phyloP scores from a whole-genome alignment of 2,797 vertebrate species.

The Sebastes diploproa region DNA sequence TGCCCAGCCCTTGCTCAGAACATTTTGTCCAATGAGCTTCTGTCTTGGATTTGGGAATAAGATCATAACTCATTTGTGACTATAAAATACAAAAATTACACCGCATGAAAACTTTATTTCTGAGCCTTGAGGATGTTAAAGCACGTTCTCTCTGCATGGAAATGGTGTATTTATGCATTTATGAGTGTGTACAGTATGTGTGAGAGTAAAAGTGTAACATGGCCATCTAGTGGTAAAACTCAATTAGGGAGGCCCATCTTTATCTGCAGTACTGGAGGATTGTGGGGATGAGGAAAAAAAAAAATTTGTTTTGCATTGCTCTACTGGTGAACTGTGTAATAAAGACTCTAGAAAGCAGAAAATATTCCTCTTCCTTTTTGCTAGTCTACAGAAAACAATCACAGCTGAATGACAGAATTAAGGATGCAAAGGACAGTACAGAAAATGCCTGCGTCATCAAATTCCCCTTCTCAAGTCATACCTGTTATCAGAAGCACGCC shows the following conservation, averaged over 20 bases:
- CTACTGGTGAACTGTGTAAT: neutral
- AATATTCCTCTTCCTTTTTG: too few species aligned
- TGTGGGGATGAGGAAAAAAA: neutral
- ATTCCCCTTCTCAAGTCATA: slow-evolving; percentile 10
- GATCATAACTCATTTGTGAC: slow-evolving; percentile 34
- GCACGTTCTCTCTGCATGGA: slow-evolving; percentile 11
- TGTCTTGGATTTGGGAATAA: slow-evolving; percentile 14
- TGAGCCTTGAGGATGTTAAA: neutral
- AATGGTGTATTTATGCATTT: slow-evolving; percentile 19
- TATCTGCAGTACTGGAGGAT: slow-evolving; percentile 47
- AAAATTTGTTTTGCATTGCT: neutral
- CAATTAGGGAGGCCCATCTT: neutral
- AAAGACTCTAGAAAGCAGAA: neutral
- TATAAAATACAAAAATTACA: neutral
- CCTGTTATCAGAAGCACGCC: slow-evolving; percentile 1
- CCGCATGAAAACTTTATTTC: slow-evolving; percentile 26
- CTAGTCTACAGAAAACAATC: neutral
- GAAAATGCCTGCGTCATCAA: slow-evolving; percentile 7
- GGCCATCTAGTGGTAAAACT: slow-evolving; percentile 77
- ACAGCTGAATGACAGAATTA: neutral
- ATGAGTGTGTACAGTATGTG: neutral
- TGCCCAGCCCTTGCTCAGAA: neutral
- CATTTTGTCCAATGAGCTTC: slow-evolving; percentile 39
- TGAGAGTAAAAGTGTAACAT: slow-evolving; percentile 44
- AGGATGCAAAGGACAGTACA: neutral